Conservation (phyloP, 2,113 vertebrate genomes). For the Ranitomeya imitator region DNA sequence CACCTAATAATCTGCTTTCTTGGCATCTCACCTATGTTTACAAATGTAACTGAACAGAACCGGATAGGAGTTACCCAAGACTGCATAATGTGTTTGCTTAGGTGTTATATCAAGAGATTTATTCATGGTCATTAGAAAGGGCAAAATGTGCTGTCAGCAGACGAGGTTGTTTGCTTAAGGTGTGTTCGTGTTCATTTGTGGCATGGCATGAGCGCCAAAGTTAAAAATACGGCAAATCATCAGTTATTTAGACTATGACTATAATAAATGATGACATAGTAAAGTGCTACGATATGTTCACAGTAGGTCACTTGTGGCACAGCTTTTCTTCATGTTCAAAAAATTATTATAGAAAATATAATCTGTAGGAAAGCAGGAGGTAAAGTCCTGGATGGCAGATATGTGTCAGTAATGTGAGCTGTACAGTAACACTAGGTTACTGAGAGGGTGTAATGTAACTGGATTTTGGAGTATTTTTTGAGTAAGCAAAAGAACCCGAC, state of each 20-base stretch:
- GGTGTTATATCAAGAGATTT: slow-evolving; percentile 34
- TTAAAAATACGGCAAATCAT: background rate
- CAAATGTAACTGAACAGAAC: slow-evolving; percentile 51
- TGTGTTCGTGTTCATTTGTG: slow-evolving; percentile 7
- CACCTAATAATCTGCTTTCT: slow-evolving; percentile 53
- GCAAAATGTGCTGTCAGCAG: slow-evolving; percentile 39
- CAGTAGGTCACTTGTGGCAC: background rate
- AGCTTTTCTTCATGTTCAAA: background rate
- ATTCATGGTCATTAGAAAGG: slow-evolving; percentile 27
- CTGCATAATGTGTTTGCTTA: slow-evolving; percentile 47
- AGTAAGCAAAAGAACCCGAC: no score
- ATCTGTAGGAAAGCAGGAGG: no score
- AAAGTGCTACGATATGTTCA: background rate
- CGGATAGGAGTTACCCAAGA: slow-evolving; percentile 54
- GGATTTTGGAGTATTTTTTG: no score
- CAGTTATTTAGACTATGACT: background rate
- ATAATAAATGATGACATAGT: background rate
- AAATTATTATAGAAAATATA: background rate
- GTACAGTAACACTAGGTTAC: no score
- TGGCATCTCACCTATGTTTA: slow-evolving; percentile 58
- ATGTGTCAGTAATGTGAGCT: no score
- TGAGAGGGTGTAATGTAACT: no score
- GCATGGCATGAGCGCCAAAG: background rate
- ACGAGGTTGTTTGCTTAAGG: slow-evolving; percentile 44
- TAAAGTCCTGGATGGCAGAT: no score